Conservation (phyloP, 37 sponge, comb jelly and placozoan species). For the Bolinopsis microptera region DNA sequence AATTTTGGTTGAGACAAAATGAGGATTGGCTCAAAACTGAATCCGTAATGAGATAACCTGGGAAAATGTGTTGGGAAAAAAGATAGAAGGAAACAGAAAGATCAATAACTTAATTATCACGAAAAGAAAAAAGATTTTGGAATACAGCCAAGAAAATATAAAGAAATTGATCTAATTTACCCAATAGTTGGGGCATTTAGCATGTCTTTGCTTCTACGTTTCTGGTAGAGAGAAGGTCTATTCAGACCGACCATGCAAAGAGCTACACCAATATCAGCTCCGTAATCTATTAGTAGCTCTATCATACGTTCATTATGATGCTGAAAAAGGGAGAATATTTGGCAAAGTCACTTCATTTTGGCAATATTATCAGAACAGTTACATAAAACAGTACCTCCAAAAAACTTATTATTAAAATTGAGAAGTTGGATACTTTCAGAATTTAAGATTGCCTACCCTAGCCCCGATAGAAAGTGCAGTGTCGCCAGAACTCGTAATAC, state of each 20-base stretch:
- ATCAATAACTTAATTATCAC: no score
- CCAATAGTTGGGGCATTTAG: not conserved
- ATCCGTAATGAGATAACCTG: conserved; percentile 21
- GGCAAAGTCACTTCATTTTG: not conserved
- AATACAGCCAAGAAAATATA: no score
- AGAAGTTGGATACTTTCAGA: no score
- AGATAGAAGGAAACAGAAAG: no score
- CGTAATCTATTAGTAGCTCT: not conserved
- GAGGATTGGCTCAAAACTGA: not conserved
- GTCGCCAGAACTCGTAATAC: not conserved
- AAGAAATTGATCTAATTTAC: no score
- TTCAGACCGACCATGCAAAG: conserved; percentile 18
- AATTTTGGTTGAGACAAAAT: conserved; percentile 4
- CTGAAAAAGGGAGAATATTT: not conserved
- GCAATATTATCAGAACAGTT: not conserved
- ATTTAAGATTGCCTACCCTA: not conserved
- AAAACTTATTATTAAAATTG: no score
- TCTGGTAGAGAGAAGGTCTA: not conserved
- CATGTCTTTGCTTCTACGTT: not conserved
- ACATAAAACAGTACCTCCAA: not conserved
- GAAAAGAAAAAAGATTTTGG: no score
- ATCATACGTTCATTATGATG: not conserved
- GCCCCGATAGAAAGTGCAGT: conserved; percentile 13
- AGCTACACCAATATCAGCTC: conserved; percentile 28
- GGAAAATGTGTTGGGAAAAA: not conserved